Evolutionary conservation across 37 sponge, comb jelly and placozoan species (phyloP).

Genomic region (Beroe forskalii): DNA sequence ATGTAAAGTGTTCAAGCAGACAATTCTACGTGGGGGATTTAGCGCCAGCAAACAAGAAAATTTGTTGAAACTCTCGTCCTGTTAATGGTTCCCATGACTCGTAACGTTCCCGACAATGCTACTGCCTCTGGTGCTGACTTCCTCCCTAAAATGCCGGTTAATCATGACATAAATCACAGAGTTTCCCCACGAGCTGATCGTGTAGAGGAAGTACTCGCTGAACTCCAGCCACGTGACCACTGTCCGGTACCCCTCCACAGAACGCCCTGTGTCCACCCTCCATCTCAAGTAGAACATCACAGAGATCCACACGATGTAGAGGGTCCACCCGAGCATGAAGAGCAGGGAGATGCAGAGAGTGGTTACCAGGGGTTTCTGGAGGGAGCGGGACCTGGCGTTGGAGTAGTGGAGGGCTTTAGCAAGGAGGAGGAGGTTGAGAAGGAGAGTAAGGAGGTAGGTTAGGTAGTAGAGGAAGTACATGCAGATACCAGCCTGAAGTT

Average conservation of each 20-base stretch:
- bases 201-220: constrained; percentile 33
- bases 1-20: too few relatives aligned
- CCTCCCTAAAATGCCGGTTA: constrained; percentile 2
- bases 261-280: neutral
- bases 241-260: neutral
- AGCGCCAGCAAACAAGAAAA: too few relatives aligned
- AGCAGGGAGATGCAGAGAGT: constrained; percentile 15
- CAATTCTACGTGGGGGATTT: too few relatives aligned
- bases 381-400: neutral
- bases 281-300: neutral
- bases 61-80: too few relatives aligned
- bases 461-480: constrained; percentile 17
- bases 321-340: constrained; percentile 6
- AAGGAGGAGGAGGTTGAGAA: constrained; percentile 25
- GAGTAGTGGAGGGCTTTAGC: neutral
- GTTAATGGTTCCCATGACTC: too few relatives aligned
- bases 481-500: constrained; percentile 14
- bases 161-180: constrained; percentile 17
- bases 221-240: neutral
- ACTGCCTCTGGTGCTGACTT: too few relatives aligned
- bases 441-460: neutral
- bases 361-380: neutral
- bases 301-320: constrained; percentile 41
- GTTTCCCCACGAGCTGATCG: constrained; percentile 27
- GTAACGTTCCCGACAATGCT: too few relatives aligned